Conservation (phyloP, 2,888 invertebrate species). For the Philonicus albiceps region DNA sequence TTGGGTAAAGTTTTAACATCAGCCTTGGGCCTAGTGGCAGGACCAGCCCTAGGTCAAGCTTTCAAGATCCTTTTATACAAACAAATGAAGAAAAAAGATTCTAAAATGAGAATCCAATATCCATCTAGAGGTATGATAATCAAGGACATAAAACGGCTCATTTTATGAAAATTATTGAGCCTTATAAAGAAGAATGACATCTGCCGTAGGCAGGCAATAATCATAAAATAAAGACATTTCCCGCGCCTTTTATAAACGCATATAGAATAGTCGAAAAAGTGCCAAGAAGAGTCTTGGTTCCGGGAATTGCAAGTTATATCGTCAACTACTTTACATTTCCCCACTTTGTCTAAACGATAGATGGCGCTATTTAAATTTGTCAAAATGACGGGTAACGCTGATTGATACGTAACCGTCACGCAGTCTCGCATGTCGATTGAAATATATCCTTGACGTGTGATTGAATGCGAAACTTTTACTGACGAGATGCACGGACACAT, state of each 20-base stretch:
- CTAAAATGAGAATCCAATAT: background rate
- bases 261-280: slow-evolving; percentile 1
- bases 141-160: slow-evolving; percentile 22
- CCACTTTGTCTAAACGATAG: slow-evolving; percentile 40
- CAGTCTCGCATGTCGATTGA: slow-evolving; percentile 52
- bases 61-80: no score
- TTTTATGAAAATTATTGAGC: background rate
- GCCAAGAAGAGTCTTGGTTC: background rate
- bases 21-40: no score
- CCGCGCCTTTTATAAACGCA: slow-evolving; percentile 14
- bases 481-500: slow-evolving; percentile 23
- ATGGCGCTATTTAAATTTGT: slow-evolving; percentile 52
- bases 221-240: slow-evolving; percentile 34
- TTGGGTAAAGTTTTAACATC: no score
- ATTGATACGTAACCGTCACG: slow-evolving; percentile 53
- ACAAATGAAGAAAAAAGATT: no score
- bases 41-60: no score
- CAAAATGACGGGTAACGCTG: slow-evolving; percentile 50
- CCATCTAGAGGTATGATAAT: slow-evolving; percentile 11
- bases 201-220: slow-evolving; percentile 21
- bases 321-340: background rate
- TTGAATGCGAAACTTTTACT: slow-evolving; percentile 2
- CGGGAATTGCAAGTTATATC: background rate
- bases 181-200: background rate
- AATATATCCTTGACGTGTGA: slow-evolving; percentile 45